phyloP scores from a whole-genome alignment of 2,797 vertebrate genomes.

The Menidia menidia region DNA sequence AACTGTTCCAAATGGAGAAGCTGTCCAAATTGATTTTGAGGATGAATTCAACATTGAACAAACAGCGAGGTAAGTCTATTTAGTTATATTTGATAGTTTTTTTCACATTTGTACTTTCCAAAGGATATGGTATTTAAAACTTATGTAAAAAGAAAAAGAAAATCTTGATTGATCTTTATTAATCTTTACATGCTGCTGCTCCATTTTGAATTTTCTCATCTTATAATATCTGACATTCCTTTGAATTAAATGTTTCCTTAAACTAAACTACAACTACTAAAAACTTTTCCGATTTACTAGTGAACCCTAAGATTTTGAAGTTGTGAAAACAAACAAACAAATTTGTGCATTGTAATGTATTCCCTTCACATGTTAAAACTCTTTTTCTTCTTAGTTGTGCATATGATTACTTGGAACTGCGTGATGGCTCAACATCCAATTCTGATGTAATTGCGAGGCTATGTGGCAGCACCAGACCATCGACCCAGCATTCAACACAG shows the following conservation, averaged over 20 bases:
- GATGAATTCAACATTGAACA: slow-evolving; percentile 88
- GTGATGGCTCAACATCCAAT: slow-evolving; percentile 80
- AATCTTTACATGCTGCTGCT: too few relatives aligned
- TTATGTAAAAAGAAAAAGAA: neutral
- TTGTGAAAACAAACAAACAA: too few relatives aligned
- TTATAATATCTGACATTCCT: too few relatives aligned
- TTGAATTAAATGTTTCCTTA: too few relatives aligned
- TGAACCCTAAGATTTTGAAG: too few relatives aligned
- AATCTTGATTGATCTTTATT: too few relatives aligned
- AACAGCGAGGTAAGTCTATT: slow-evolving; percentile 79
- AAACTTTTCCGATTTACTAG: too few relatives aligned
- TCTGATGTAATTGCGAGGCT: slow-evolving; percentile 81
- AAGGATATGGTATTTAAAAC: neutral
- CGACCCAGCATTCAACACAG: slow-evolving; percentile 85
- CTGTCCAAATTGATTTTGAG: slow-evolving; percentile 90
- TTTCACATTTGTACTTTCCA: neutral
- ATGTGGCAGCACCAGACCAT: slow-evolving; percentile 86
- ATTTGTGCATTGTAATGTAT: too few relatives aligned
- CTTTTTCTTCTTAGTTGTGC: slow-evolving; percentile 79
- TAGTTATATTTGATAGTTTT: neutral
- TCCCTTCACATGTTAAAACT: neutral
- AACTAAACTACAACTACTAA: too few relatives aligned
- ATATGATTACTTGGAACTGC: slow-evolving; percentile 89
- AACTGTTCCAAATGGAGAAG: slow-evolving; percentile 85
- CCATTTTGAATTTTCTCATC: too few relatives aligned